These are phyloP conservation scores for Hetaerina titia DNA, from an alignment of 2,888 invertebrate genomes.

Conservation along the genomic window DNA sequence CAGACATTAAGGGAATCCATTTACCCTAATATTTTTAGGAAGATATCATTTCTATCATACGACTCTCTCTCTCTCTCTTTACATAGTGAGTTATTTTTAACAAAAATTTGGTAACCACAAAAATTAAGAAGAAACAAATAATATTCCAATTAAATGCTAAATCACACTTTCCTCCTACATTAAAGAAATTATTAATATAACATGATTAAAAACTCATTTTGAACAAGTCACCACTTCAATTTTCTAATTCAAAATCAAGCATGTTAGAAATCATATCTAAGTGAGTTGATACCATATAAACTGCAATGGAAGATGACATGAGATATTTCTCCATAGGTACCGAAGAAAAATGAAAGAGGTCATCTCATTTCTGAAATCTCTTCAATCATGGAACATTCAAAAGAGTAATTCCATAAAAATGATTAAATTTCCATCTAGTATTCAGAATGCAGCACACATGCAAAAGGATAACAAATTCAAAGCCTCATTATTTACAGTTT, in stretches of 20 bases:
- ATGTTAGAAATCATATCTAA: not conserved
- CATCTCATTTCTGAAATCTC: not conserved
- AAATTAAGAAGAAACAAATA: not conserved
- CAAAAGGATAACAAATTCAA: not conserved
- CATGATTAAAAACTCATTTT: not conserved
- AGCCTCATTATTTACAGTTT: not conserved
- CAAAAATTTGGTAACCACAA: not conserved
- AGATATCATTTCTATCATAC: not conserved
- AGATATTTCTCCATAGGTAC: not conserved
- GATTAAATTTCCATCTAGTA: not conserved
- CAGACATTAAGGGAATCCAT: not conserved
- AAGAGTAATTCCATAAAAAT: not conserved
- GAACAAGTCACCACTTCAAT: not conserved
- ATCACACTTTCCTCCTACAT: constrained; percentile 13
- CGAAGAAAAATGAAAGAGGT: no score
- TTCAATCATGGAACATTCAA: not conserved
- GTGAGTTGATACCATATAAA: not conserved
- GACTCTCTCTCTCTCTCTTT: not conserved
- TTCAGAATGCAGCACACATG: not conserved
- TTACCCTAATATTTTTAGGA: not conserved
- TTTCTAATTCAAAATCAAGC: no score
- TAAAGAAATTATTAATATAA: not conserved
- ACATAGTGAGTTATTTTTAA: no score
- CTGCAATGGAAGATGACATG: not conserved
- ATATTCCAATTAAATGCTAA: not conserved